Base-by-base conservation (phyloP, 2,888 invertebrate genomes). In the Lithophane socia region DNA sequence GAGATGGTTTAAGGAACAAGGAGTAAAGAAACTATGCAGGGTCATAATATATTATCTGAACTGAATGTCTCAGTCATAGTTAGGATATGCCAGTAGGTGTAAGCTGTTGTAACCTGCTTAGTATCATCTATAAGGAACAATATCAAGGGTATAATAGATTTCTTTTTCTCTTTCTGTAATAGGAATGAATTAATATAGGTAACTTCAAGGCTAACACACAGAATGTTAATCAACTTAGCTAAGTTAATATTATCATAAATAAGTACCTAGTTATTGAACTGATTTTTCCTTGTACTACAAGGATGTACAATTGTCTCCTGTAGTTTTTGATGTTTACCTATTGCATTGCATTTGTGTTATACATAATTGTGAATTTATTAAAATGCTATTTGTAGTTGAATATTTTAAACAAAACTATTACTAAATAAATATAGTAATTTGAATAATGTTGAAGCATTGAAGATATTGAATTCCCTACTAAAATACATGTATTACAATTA, bases 201-300 rank as follows among this genome's bases (percentile, higher is more conserved):
- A 58, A 56, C n/a, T 64, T 71, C 44, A 21, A 77, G 56, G n/a
- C 24, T 44, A 42, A n/a, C 16, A 42, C 9, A 44, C 5, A 10
- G 37, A 37, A 37, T 37, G 0, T 52, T 37, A 47, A 37, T 79
- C 5, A 65, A 24, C 10, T 52, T 44, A 49, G 60, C 13, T 9
- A 24, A 42, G 10, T 44, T 52, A 56, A 18, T 69, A 37, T 21
- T 77, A 73, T 42, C 9, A 37, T 37, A 37, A 37, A n/a, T 63
- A 37, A 63, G 13, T 65, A 37, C 37, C 37, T 37, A 72, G 12
- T 65, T 72, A 65, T 54, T 79, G 64, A 56, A 52, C 56, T 5
- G 47, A 72, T 60, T 76, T 82, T 84, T 80, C 84, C 83, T 84
- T 64, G 9, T 80, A 42, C 8, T 29, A 64, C 63, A 75, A 84